Percentiles rank a stretch among this genome's conserved stretches.
Conservation (phyloP, 1,140 invertebrate genomes). For the Ruditapes philippinarum region DNA sequence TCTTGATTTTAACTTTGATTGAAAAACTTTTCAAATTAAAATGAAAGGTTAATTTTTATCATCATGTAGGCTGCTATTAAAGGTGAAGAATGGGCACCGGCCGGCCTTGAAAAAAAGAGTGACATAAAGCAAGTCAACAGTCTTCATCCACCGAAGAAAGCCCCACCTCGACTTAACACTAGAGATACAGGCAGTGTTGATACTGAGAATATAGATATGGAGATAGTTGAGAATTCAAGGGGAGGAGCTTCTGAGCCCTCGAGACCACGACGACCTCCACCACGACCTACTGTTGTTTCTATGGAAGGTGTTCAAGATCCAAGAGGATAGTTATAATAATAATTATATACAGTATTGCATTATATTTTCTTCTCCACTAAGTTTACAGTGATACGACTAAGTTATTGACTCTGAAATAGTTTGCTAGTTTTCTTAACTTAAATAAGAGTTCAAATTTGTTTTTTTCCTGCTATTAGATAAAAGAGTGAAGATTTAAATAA, state of each 20-base stretch:
- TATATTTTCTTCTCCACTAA: no score
- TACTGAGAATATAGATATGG: conserved; percentile 13
- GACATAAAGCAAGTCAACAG: conserved; percentile 29
- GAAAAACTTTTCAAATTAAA: no score
- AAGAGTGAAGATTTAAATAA: no score
- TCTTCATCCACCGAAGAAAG: conserved; percentile 60
- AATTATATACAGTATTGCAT: no score
- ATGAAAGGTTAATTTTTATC: no score
- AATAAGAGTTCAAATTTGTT: no score
- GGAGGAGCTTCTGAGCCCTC: background rate
- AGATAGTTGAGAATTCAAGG: background rate
- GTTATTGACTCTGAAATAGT: no score
- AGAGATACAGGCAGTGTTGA: background rate
- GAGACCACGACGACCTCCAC: background rate
- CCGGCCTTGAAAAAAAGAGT: background rate
- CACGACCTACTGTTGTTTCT: background rate
- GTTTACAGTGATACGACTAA: no score
- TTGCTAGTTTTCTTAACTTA: no score
- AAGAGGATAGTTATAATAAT: background rate
- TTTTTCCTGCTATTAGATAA: no score
- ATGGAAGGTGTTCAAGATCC: background rate
- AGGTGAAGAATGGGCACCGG: conserved; percentile 52
- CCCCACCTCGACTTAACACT: conserved; percentile 16
- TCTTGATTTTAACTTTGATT: no score
- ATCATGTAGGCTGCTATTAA: conserved; percentile 64